Percentiles rank a stretch among this genome's conserved stretches.
These are phyloP conservation scores for Helobdella robusta DNA, from an alignment of 2,888 invertebrate species.

Conservation along the genomic window DNA sequence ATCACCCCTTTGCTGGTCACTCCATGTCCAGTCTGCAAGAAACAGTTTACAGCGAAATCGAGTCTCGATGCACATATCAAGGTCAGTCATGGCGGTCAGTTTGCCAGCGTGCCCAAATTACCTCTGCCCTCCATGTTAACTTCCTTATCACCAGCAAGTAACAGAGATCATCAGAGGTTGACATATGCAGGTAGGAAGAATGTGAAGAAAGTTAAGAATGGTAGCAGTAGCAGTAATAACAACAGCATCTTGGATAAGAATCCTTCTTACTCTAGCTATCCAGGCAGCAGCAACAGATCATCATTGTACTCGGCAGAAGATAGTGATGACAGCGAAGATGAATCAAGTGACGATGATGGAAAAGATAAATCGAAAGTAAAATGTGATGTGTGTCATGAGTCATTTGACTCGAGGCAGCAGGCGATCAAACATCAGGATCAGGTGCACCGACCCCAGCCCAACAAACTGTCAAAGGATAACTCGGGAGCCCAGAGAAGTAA, in stretches of 20 bases:
- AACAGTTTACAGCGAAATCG: constrained; percentile 20
- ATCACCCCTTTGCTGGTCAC: constrained; percentile 20
- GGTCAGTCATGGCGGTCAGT: constrained; percentile 24
- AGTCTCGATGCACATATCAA: constrained; percentile 24
- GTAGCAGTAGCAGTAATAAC: neutral
- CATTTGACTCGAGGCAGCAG: constrained; percentile 17
- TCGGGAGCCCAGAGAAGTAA: neutral
- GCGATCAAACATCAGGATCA: constrained; percentile 15
- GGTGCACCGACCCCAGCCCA: constrained; percentile 2
- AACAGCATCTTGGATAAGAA: neutral
- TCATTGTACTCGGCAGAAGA: constrained; percentile 9
- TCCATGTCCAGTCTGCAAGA: constrained; percentile 24
- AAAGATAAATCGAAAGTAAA: constrained; percentile 15
- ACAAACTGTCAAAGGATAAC: neutral
- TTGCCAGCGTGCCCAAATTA: constrained; percentile 3
- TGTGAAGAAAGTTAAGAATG: neutral
- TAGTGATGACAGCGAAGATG: constrained; percentile 7
- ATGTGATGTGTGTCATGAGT: constrained; percentile 23
- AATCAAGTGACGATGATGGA: neutral
- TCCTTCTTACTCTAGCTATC: neutral
- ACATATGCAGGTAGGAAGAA: neutral
- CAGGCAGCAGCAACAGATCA: neutral
- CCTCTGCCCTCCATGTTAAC: neutral
- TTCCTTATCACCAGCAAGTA: neutral
- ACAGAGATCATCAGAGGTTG: constrained; percentile 2